phyloP scores from a whole-genome alignment of 1,140 invertebrate species.

The Zaprionus africanus region DNA sequence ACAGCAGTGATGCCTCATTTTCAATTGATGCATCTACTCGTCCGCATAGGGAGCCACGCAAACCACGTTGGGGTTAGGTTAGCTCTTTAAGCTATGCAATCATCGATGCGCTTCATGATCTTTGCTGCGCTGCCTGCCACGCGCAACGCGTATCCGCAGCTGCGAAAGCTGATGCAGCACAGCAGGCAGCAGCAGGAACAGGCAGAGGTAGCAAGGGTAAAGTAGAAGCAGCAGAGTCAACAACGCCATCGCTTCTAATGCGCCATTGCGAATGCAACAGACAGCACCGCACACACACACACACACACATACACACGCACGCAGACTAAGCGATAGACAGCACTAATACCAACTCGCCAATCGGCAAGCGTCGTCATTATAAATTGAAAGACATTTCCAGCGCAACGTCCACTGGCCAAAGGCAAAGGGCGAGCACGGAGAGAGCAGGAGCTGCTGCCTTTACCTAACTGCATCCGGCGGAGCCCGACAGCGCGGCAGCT shows the following conservation, averaged over 20 bases:
- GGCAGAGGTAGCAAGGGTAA: not conserved
- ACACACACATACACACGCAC: conserved; percentile 13
- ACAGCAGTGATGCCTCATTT: conserved; percentile 60
- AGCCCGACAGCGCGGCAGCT: conserved; percentile 5
- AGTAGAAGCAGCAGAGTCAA: conserved; percentile 21
- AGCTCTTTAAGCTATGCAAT: conserved; percentile 56
- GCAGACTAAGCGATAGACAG: conserved; percentile 12
- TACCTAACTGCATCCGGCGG: conserved; percentile 75
- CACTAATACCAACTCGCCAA: conserved; percentile 26
- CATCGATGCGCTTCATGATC: conserved; percentile 68
- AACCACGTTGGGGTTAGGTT: not conserved
- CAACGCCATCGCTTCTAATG: conserved; percentile 58
- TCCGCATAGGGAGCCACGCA: not conserved
- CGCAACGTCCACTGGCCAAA: conserved; percentile 41
- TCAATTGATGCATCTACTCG: conserved; percentile 68
- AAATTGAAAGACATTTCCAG: conserved; percentile 79
- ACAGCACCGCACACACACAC: conserved; percentile 42
- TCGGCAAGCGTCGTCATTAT: conserved; percentile 71
- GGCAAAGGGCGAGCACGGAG: conserved; percentile 16
- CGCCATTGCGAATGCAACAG: conserved; percentile 76
- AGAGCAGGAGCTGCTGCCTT: conserved; percentile 32
- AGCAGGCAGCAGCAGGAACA: too few species aligned
- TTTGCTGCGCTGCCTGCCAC: conserved; percentile 37
- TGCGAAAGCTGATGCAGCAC: not conserved
- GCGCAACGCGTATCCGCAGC: conserved; percentile 43